phyloP scores from a whole-genome alignment of 2,888 invertebrate species.

The Lepidochitona cinerea region DNA sequence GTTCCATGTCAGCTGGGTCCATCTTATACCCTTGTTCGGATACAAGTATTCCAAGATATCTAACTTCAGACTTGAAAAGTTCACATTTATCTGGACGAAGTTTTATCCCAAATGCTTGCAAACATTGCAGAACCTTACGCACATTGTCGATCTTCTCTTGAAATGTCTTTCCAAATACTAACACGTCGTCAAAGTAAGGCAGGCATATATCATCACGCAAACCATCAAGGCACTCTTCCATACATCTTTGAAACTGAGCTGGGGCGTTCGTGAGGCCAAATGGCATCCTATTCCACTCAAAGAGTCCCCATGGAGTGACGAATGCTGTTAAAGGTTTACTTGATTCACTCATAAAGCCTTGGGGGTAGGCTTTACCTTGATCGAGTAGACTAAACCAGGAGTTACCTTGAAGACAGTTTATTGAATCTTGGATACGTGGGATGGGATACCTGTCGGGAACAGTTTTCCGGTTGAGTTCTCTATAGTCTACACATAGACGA shows the following conservation, averaged over 20 bases:
- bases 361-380: constrained; percentile 27
- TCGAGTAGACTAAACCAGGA: constrained; percentile 26
- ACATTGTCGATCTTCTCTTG: constrained; percentile 7
- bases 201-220: constrained; percentile 16
- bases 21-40: neutral
- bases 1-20: neutral
- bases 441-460: constrained; percentile 22
- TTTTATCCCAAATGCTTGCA: neutral
- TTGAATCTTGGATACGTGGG: constrained; percentile 23
- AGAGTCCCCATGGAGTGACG: constrained; percentile 24
- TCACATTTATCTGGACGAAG: neutral
- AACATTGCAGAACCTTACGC: constrained; percentile 3
- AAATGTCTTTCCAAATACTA: constrained; percentile 7
- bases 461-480: constrained; percentile 22
- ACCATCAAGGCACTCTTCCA: constrained; percentile 14
- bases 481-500: constrained; percentile 27
- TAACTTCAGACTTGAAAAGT: neutral
- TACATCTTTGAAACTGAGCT: constrained; percentile 8
- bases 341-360: constrained; percentile 20
- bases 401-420: constrained; percentile 20
- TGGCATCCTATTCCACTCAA: constrained; percentile 25
- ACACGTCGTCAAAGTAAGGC: constrained; percentile 14
- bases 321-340: constrained; percentile 28
- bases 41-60: constrained; percentile 7
- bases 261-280: constrained; percentile 27